Evolutionary conservation across 2,113 vertebrate species (phyloP), one percentile per base, ranked within the genome.

Genomic region (Caretta caretta): DNA sequence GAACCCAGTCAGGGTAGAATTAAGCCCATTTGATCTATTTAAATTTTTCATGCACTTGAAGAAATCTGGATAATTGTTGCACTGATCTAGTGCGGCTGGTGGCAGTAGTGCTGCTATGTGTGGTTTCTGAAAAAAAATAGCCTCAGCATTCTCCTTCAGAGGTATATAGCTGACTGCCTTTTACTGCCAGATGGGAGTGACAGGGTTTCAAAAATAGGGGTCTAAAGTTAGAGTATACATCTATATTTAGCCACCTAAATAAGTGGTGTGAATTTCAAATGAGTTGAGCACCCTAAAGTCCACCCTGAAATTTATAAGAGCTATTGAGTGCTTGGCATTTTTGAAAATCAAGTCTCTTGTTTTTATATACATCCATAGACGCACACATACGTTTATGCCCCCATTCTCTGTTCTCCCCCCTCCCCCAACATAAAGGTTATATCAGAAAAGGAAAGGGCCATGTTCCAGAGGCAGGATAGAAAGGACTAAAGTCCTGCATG

Each of bases 201-300:
- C 24, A 27, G 13, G 8, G 42, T n/a, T n/a, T 72, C 93, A 31
- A 90, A 93, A 90, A 31, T 3, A 92, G 24, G 2, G 79, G 50
- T 90, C 92, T 94, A 48, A 65, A 49, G 93, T 87, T 57, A 91
- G 84, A 50, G 9, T 7, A 69, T 91, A 84, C 88, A 93, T 79
- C 57, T 46, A 89, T 57, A 87, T 10, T 84, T 79, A 94, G 6
- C 6, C 84, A 78, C 25, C 27, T 1, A 1, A 95, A 90, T 5
- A 19, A 82, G 31, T 29, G 7, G 19, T 11, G 86, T 87, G 20
- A 86, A 91, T 92, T 93, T 83, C n/a, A 90, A 84, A 88, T 22
- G 1, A 85, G 24, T 54, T 79, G 38, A 38, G 4, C 0, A 6
- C 49, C 84, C 69, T 2, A n/a, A 92, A 88, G 27, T 87, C 93